Percentiles rank a stretch among this genome's conserved stretches.
These are phyloP conservation scores for Harpalus rufipes DNA, from an alignment of 2,888 invertebrate genomes.

Conservation along the genomic window DNA sequence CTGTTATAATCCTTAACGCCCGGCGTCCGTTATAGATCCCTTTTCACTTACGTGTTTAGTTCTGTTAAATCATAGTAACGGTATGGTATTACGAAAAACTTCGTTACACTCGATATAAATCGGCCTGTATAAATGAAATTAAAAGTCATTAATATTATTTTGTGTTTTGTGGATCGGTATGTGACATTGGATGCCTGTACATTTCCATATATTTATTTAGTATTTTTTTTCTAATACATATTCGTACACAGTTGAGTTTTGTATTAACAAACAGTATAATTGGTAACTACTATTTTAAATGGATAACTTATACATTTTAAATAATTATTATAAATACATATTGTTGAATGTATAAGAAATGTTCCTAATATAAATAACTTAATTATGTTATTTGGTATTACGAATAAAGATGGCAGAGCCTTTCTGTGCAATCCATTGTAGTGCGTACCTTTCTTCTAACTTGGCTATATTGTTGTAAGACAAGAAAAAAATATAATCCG, in stretches of 20 bases:
- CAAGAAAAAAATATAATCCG: background rate
- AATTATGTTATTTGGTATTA: background rate
- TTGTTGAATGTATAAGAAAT: background rate
- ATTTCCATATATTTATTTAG: background rate
- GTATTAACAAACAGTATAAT: background rate
- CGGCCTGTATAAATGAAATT: no score
- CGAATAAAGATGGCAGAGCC: background rate
- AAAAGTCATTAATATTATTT: background rate
- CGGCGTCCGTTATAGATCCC: no score
- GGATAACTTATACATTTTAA: no score
- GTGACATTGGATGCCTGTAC: background rate
- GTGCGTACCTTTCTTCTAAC: background rate
- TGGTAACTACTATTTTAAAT: background rate
- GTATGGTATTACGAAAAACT: no score
- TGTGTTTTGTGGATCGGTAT: background rate
- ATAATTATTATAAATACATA: no score
- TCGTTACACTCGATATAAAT: no score
- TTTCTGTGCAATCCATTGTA: slow-evolving; percentile 4
- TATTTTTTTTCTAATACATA: background rate
- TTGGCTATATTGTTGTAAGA: background rate
- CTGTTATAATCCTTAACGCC: no score
- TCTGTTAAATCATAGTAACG: no score
- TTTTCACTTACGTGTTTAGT: no score
- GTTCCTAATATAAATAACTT: background rate
- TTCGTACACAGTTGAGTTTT: background rate